Base-by-base conservation (phyloP, 2,888 invertebrate species). In the Exocentrus adspersus region DNA sequence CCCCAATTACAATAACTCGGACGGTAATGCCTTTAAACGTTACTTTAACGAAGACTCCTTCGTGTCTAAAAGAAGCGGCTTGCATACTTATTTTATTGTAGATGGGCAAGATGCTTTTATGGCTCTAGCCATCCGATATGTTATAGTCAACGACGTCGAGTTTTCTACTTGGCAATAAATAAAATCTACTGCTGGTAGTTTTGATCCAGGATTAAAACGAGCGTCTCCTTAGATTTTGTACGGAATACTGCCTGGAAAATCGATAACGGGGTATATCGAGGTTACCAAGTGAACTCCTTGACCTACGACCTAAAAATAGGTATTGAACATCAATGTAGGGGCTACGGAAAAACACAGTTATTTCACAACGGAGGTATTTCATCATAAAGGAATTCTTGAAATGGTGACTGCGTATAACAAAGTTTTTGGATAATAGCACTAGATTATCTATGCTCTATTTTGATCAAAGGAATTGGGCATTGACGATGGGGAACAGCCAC, bases 131-230 rank as follows among this genome's bases (percentile, higher is more conserved):
- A 17, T 17, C 28, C 48, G 28, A 28, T 48, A 14, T 28, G 17
- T 30, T 37, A 37, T 14, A 5, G 48, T 7, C 28, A 48, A 48
- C 48, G 28, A 48, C 28, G 48, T 48, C 48, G 48, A 12, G 21
- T 53, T 42, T 42, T 53, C 41, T 53, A 53, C 41, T 41, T 53
- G 53, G 41, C 42, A 41, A 41, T 53, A 53, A 53, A 53, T 37
- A 37, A 48, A 14, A 17, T 43, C 10, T 20, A 48, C 16, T 28
- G 28, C 28, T 48, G 48, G 28, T 48, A 28, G 48, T 10, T 48
- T 28, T 48, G 16, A 48, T 48, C 48, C n/a, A n/a, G n/a, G n/a
- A 48, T 17, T 48, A 14, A 37, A 12, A 5, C 37, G 14, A 14
- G 14, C 12, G 37, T n/a, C 14, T n/a, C n/a, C n/a, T n/a, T n/a